Base-by-base conservation (phyloP, 1,140 invertebrate genomes). In the Mamestra configurata region DNA sequence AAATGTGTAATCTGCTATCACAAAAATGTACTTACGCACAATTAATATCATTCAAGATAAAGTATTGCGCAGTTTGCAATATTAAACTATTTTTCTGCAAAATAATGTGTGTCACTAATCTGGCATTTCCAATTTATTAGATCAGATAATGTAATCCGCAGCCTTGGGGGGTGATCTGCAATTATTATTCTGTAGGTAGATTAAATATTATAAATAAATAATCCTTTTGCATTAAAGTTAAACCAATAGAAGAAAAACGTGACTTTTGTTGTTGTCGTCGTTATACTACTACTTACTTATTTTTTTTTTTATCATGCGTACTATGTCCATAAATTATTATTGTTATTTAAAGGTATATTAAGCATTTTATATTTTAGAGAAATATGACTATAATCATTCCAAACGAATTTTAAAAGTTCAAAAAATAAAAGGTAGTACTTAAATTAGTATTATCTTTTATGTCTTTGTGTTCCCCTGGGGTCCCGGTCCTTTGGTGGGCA, bases 151-250 rank as follows among this genome's bases (percentile, higher is more conserved):
- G 4, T 71, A 71, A 71, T 71, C 46, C 68, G 18, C 7, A 71
- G n/a, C 68, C 68, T 71, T 71, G 68, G 68, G 61, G 68, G 68
- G 46, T 20, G 43, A 31, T 46, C 68, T 53, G 11, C 24, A 53
- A 71, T 71, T n/a, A 68, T 68, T 24, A 13, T 40, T 43, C 18
- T 18, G 35, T 40, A 5, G 2, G 10, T 64, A 64, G 59, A 40
- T 64, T 35, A 61, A 37, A 64, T 27, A 4, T 15, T 35, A n/a
- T 1, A 37, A 20, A 64, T 57, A 27, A 11, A 24, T 64, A 64
- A 64, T 37, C 35, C n/a, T 10, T 6, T 27, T 20, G 31, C 31
- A 35, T 10, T 53, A 53, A 24, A 40, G 18, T 11, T 55, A 55
- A 55, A 40, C 8, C 18, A 18, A 64, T 40, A 11, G 35, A 10